Evolutionary conservation across 2,888 invertebrate genomes (phyloP).

Genomic region (Anoplius nigerrimus): DNA sequence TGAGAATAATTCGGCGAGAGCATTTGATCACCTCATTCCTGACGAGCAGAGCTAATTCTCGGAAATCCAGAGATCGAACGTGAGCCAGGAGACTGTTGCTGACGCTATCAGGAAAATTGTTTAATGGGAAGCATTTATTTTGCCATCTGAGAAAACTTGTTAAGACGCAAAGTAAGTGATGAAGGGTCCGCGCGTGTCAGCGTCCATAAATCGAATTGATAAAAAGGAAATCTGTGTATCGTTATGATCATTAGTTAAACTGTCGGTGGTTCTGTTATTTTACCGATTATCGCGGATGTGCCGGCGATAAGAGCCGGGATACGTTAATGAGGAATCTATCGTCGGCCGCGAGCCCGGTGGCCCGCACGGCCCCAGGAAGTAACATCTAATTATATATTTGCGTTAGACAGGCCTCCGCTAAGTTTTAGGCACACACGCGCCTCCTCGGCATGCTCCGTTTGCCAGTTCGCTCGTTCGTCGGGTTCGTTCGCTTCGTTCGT

Average conservation of each 20-base stretch:
- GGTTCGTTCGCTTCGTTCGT: slow-evolving; percentile 7
- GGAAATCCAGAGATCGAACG: no score
- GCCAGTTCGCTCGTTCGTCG: neutral
- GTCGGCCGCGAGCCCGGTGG: neutral
- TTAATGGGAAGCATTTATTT: no score
- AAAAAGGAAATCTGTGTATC: no score
- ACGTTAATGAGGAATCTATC: slow-evolving; percentile 3
- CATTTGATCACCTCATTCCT: no score
- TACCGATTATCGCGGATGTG: neutral
- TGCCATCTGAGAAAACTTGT: no score
- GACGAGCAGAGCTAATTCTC: no score
- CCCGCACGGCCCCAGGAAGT: slow-evolving; percentile 1
- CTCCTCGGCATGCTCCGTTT: slow-evolving; percentile 32
- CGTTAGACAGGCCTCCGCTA: slow-evolving; percentile 32
- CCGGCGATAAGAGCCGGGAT: slow-evolving; percentile 1
- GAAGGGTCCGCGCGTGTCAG: no score
- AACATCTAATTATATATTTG: slow-evolving; percentile 26
- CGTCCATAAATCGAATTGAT: no score
- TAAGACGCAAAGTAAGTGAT: no score
- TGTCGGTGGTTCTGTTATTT: neutral
- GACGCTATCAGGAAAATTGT: no score
- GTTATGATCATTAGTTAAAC: no score
- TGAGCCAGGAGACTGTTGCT: no score
- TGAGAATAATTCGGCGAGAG: slow-evolving; percentile 45
- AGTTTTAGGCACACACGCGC: slow-evolving; percentile 32